Percentiles rank a stretch among this genome's conserved stretches.
Conservation (phyloP, 37 sponge, comb jelly and placozoan species). For the Halisarca cf. caerulea region DNA sequence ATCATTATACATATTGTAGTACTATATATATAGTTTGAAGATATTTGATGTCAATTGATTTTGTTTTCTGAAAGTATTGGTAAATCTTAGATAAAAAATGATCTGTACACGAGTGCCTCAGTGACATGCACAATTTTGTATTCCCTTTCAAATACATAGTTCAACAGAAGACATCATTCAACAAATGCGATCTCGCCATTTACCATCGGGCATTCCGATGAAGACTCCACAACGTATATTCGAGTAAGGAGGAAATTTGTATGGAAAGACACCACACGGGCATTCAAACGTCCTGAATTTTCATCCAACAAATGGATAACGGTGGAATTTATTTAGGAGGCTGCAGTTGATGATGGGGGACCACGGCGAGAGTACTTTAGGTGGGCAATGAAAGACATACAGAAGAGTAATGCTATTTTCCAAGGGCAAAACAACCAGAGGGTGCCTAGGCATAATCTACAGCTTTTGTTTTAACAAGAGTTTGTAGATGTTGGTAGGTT, state of each 20-base stretch:
- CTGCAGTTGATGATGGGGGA: conserved; percentile 14
- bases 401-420: background rate
- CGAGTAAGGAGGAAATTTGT: background rate
- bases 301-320: background rate
- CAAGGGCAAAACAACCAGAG: background rate
- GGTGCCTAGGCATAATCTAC: background rate
- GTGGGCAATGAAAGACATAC: background rate
- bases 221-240: background rate
- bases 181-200: background rate
- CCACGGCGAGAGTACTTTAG: background rate
- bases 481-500: background rate
- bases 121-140: no score
- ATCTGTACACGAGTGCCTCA: no score
- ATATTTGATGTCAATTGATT: no score
- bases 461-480: background rate
- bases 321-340: background rate
- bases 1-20: no score
- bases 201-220: background rate
- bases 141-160: no score
- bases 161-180: no score
- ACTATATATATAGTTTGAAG: no score
- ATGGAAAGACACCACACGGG: background rate
- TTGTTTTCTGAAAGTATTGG: no score
- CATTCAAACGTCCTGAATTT: background rate
- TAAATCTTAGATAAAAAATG: no score